Evolutionary conservation across 2,797 vertebrate species (phyloP).

Genomic region (Esox masquinongy): DNA sequence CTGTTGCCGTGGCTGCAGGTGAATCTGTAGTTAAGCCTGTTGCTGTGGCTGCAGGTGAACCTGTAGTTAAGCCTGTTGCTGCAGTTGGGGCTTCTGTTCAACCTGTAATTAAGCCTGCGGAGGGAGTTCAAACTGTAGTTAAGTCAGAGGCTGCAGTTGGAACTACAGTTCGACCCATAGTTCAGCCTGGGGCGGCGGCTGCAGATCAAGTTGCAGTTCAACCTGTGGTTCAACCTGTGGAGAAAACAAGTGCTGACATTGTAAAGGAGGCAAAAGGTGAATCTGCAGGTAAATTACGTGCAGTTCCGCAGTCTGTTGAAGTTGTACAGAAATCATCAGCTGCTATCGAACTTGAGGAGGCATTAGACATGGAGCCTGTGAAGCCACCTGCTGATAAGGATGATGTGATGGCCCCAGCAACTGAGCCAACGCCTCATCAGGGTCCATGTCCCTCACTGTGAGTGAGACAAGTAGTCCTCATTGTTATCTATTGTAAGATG

Average conservation of each 20-base stretch:
- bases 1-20: background rate
- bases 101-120: background rate
- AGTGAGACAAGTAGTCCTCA: slow-evolving; percentile 27
- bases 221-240: background rate
- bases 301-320: background rate
- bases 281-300: background rate
- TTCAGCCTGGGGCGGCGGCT: background rate
- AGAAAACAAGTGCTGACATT: no score
- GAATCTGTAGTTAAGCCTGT: slow-evolving; percentile 12
- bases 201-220: background rate
- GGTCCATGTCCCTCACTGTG: slow-evolving; percentile 20
- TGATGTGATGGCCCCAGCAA: slow-evolving; percentile 1
- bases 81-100: background rate
- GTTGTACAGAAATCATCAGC: slow-evolving; percentile 1
- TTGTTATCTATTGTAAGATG: background rate
- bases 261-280: background rate
- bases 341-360: slow-evolving; percentile 38
- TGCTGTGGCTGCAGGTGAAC: background rate
- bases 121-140: background rate
- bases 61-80: background rate
- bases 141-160: background rate
- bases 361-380: slow-evolving; percentile 21
- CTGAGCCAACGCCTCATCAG: background rate
- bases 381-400: slow-evolving; percentile 17
- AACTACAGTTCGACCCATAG: background rate